These are phyloP conservation scores for Idaea dimidiata DNA, from an alignment of 2,888 invertebrate genomes.

Conservation along the genomic window DNA sequence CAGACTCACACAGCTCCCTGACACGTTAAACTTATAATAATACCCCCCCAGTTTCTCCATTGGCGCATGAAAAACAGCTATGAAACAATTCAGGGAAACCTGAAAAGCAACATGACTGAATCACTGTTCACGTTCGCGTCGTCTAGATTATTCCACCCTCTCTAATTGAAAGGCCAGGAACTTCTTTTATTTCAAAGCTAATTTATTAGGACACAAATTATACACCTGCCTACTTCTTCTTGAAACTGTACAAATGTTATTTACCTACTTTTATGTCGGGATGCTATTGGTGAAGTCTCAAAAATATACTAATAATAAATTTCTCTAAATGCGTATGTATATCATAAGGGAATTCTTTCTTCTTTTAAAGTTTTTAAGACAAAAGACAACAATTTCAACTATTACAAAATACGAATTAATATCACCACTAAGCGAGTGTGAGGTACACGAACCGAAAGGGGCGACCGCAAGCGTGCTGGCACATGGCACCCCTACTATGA, in stretches of 20 bases:
- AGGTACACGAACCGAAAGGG: constrained; percentile 26
- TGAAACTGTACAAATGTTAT: background rate
- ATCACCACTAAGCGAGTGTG: constrained; percentile 9
- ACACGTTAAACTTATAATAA: no score
- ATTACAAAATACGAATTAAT: background rate
- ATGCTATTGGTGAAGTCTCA: no score
- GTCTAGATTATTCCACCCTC: background rate
- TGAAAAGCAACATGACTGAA: background rate
- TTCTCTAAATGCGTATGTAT: no score
- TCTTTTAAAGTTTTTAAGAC: background rate
- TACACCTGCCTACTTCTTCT: background rate
- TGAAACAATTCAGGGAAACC: background rate
- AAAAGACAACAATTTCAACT: background rate
- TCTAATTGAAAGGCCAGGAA: background rate
- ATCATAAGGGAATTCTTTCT: no score
- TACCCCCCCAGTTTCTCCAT: no score
- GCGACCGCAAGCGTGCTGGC: constrained; percentile 30
- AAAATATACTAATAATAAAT: no score
- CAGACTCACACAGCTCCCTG: no score
- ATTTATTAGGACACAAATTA: background rate
- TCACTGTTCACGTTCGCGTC: background rate
- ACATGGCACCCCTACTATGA: constrained; percentile 54
- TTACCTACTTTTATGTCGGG: no score
- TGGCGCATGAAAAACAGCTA: background rate
- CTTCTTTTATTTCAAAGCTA: background rate